Conservation (phyloP, 2,797 vertebrate species). For the Alcedo quadribrachys region DNA sequence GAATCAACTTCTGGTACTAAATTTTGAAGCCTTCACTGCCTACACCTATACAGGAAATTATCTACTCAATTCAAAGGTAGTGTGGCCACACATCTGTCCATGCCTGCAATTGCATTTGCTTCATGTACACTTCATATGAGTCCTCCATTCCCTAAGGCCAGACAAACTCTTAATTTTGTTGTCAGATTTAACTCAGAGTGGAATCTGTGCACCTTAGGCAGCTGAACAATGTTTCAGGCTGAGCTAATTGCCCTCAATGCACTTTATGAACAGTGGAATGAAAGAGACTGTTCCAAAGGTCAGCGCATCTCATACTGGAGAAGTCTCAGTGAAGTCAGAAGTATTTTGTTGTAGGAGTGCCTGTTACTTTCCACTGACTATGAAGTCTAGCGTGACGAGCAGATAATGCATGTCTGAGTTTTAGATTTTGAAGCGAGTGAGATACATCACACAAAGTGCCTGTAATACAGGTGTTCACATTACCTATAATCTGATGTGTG, state of each 20-base stretch:
- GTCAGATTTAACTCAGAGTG: not conserved
- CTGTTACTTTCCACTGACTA: not conserved
- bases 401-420: not conserved
- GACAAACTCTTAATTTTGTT: not conserved
- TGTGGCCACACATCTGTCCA: rapidly evolving
- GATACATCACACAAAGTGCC: not conserved
- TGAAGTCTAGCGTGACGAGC: not conserved
- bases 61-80: not conserved
- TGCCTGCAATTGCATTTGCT: not conserved
- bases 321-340: not conserved
- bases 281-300: not conserved
- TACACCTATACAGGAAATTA: not conserved
- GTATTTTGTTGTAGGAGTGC: not conserved
- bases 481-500: too few relatives aligned
- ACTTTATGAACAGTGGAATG: not conserved
- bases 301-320: not conserved
- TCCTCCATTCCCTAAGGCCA: not conserved
- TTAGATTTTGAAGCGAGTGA: not conserved
- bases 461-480: not conserved
- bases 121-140: not conserved
- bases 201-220: not conserved
- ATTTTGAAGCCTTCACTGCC: not conserved
- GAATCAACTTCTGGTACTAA: not conserved
- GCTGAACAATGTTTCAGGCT: not conserved
- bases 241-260: not conserved